Evolutionary conservation across 2,888 invertebrate species (phyloP).

Genomic region (Tineola bisselliella): DNA sequence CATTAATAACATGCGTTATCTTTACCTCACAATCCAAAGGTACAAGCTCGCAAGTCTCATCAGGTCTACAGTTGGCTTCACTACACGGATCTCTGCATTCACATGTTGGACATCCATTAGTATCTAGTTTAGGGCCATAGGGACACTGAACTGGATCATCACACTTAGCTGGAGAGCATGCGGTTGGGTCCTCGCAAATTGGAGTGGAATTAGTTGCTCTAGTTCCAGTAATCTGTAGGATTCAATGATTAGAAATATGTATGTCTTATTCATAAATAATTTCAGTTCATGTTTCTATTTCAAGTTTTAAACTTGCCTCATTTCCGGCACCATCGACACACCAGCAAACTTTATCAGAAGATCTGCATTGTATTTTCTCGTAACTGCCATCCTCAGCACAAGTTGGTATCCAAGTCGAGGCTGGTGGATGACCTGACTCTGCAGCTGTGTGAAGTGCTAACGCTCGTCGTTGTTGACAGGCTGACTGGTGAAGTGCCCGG

Average conservation of each 20-base stretch:
- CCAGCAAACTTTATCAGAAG: constrained; percentile 78
- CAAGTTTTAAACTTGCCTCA: constrained; percentile 54
- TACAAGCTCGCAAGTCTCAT: constrained; percentile 62
- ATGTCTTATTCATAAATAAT: too few species aligned
- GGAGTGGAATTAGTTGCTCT: constrained; percentile 70
- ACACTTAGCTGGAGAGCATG: constrained; percentile 42
- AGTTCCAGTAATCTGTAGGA: constrained; percentile 69
- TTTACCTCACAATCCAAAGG: constrained; percentile 53
- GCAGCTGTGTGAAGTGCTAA: constrained; percentile 63
- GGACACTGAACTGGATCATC: constrained; percentile 35
- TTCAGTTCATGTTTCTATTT: too few species aligned
- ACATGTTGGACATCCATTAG: constrained; percentile 77
- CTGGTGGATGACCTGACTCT: constrained; percentile 76
- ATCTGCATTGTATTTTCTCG: constrained; percentile 77
- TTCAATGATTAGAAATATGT: too few species aligned
- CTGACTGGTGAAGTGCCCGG: constrained; percentile 76
- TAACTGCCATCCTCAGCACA: constrained; percentile 77
- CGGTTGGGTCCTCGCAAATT: constrained; percentile 37
- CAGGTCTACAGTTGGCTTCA: constrained; percentile 74
- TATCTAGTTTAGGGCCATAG: constrained; percentile 45
- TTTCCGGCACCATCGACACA: constrained; percentile 80
- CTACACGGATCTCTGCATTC: constrained; percentile 80
- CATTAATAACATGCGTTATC: not conserved
- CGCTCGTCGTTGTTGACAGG: constrained; percentile 73
- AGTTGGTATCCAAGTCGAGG: constrained; percentile 77